Conservation (phyloP, 2,113 vertebrate species). For the Equus przewalskii region DNA sequence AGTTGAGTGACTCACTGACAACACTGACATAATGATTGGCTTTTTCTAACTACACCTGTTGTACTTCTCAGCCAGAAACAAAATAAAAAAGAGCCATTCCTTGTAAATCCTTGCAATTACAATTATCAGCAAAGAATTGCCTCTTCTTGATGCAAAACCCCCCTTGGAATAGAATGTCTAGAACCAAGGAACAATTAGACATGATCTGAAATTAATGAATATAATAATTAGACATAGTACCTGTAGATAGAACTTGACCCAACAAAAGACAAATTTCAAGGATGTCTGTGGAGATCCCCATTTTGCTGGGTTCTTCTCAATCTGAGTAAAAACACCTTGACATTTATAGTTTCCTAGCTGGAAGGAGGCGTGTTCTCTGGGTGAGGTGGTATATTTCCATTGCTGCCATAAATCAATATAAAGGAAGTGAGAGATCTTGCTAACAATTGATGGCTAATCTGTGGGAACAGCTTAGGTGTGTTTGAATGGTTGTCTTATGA, state of each 20-base stretch:
- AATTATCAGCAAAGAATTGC: not conserved
- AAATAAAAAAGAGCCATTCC: not conserved
- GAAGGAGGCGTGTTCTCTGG: conserved; percentile 45
- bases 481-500: conserved; percentile 46
- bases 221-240: conserved; percentile 59
- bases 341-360: conserved; percentile 68
- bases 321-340: not conserved
- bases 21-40: not conserved
- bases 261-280: conserved; percentile 64
- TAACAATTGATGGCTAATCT: conserved; percentile 45
- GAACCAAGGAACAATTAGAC: not conserved
- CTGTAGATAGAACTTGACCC: conserved; percentile 48
- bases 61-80: not conserved
- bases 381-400: not conserved
- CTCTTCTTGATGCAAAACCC: not conserved
- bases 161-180: not conserved
- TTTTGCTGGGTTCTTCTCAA: conserved; percentile 61
- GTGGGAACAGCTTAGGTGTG: conserved; percentile 61
- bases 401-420: conserved; percentile 66
- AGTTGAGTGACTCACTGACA: not conserved
- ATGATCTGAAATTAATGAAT: not conserved
- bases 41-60: not conserved
- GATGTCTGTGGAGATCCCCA: conserved; percentile 66
- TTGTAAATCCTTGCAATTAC: not conserved
- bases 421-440: conserved; percentile 54